A percentile compares a stretch with the other conserved stretches of the same genome.
Evolutionary conservation across 1,140 invertebrate genomes (phyloP).

Genomic region (Drosophila setifemur): DNA sequence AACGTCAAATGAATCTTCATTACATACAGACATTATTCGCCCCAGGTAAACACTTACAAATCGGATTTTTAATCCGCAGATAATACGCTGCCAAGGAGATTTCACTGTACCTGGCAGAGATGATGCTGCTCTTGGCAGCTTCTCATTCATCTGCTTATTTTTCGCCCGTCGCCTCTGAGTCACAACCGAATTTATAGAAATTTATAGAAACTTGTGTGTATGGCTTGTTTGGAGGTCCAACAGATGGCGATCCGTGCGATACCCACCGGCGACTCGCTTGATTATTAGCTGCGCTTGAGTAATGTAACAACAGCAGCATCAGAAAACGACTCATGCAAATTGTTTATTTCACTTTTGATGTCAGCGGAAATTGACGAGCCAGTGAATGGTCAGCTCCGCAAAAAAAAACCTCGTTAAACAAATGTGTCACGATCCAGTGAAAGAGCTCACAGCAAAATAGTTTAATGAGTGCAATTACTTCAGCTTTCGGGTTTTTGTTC

Average conservation of each 20-base stretch:
- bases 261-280: conserved; percentile 36
- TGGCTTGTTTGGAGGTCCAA: conserved; percentile 47
- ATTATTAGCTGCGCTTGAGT: conserved; percentile 57
- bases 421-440: conserved; percentile 47
- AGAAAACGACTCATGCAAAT: conserved; percentile 34
- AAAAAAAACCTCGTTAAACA: conserved; percentile 23
- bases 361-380: conserved; percentile 57
- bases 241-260: conserved; percentile 50
- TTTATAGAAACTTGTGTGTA: conserved; percentile 49
- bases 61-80: conserved; percentile 25
- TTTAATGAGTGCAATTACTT: conserved; percentile 22
- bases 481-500: not conserved
- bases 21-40: conserved; percentile 2
- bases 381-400: conserved; percentile 8
- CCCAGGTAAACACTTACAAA: not conserved
- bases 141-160: conserved; percentile 51
- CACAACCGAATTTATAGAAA: conserved; percentile 73
- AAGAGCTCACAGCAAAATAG: conserved; percentile 17
- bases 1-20: conserved; percentile 15
- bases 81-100: not conserved
- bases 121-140: conserved; percentile 22
- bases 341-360: conserved; percentile 58
- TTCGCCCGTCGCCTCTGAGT: conserved; percentile 53
- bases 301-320: conserved; percentile 31
- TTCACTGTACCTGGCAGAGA: conserved; percentile 15